Evolutionary conservation across 2,113 vertebrate species (phyloP).

Genomic region (Paradoxurus hermaphroditus): DNA sequence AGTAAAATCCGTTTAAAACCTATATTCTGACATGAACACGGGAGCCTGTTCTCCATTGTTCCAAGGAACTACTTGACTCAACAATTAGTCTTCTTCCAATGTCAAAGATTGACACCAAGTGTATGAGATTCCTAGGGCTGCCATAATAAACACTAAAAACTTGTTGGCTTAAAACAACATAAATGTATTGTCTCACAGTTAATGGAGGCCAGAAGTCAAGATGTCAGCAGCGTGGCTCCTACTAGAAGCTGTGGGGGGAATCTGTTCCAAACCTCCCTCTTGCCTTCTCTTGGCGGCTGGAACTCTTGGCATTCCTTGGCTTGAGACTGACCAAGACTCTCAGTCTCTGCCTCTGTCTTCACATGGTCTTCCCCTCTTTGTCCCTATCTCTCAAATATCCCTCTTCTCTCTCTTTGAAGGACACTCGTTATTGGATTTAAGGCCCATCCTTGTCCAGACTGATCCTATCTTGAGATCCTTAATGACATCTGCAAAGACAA

Average conservation of each 20-base stretch:
- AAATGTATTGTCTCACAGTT: background rate
- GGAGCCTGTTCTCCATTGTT: background rate
- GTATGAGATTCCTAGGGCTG: background rate
- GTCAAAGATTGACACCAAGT: background rate
- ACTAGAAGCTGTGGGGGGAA: background rate
- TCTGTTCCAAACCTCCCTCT: too few species aligned
- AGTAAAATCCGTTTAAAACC: background rate
- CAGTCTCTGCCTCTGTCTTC: background rate
- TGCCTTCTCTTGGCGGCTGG: background rate
- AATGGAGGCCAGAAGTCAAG: background rate
- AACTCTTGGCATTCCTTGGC: background rate
- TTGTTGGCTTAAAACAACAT: background rate
- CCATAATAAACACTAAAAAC: background rate
- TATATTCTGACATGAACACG: accelerated
- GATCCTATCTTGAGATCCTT: background rate
- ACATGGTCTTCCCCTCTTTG: background rate
- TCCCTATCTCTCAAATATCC: background rate
- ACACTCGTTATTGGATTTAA: background rate
- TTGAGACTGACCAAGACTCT: background rate
- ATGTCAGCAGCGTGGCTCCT: background rate
- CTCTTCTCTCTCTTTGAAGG: background rate
- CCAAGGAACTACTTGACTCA: background rate
- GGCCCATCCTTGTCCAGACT: background rate
- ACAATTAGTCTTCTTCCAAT: background rate
- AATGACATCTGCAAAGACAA: background rate